Evolutionary conservation across 2,113 vertebrate species (phyloP).

Genomic region (Litocranius walleri): DNA sequence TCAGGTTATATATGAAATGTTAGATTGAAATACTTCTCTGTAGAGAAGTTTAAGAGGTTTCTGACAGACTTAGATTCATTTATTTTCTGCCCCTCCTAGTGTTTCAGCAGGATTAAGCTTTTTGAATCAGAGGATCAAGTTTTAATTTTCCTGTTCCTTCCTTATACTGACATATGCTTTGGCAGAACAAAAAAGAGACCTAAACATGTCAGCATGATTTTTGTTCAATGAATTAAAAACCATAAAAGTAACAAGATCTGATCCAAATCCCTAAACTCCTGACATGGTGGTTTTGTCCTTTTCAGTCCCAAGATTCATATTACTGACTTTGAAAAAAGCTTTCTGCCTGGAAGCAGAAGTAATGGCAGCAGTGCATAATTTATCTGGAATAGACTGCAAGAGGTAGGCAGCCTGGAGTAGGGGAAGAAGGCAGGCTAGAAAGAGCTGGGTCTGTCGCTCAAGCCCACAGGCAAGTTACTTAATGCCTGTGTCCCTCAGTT

Average conservation of each 20-base stretch:
- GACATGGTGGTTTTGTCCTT: slow-evolving; percentile 67
- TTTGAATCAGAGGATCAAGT: slow-evolving; percentile 64
- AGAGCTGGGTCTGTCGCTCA: background rate
- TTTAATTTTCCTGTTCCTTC: slow-evolving; percentile 75
- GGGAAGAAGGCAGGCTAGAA: background rate
- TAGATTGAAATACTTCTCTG: slow-evolving; percentile 6
- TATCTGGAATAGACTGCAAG: slow-evolving; percentile 46
- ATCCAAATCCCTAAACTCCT: slow-evolving; percentile 72
- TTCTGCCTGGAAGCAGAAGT: slow-evolving; percentile 39
- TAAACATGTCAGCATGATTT: slow-evolving; percentile 77
- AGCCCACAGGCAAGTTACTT: background rate
- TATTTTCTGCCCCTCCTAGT: slow-evolving; percentile 63
- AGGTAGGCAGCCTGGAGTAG: background rate
- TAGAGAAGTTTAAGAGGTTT: slow-evolving; percentile 7
- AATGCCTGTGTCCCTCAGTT: background rate
- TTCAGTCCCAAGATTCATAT: slow-evolving; percentile 48
- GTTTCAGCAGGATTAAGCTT: slow-evolving; percentile 65
- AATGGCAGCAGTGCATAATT: background rate
- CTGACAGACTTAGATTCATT: slow-evolving; percentile 11
- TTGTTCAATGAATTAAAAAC: slow-evolving; percentile 74
- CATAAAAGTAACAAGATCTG: slow-evolving; percentile 71
- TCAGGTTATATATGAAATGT: slow-evolving; percentile 36
- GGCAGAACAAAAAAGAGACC: slow-evolving; percentile 77
- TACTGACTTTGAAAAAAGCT: slow-evolving; percentile 54
- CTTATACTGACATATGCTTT: slow-evolving; percentile 76